These are phyloP conservation scores for Graptemys geographica DNA, from an alignment of 2,797 vertebrate species.

Conservation along the genomic window DNA sequence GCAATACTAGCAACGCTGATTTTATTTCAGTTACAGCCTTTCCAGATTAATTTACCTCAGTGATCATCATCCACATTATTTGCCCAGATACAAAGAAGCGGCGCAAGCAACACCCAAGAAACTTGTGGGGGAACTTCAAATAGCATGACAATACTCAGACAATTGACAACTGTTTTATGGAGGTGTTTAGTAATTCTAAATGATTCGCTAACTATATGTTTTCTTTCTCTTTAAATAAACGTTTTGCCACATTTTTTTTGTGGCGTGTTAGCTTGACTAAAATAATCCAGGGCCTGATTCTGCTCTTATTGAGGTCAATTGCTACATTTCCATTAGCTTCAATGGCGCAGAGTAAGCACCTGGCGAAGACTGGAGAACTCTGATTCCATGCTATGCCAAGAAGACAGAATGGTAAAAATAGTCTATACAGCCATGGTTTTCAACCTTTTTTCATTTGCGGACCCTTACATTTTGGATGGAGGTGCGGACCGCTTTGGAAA, in stretches of 20 bases:
- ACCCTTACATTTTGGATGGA: neutral
- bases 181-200: slow-evolving; percentile 52
- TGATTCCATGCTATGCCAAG: neutral
- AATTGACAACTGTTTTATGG: neutral
- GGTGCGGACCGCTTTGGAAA: neutral
- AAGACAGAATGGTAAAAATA: slow-evolving; percentile 2
- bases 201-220: slow-evolving; percentile 55
- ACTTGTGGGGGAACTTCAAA: slow-evolving; percentile 47
- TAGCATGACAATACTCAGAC: neutral
- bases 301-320: neutral
- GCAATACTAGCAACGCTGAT: neutral
- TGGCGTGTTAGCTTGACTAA: neutral
- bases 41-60: slow-evolving; percentile 19
- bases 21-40: slow-evolving; percentile 1
- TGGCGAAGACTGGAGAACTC: neutral
- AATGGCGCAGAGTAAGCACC: neutral
- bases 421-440: neutral
- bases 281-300: slow-evolving; percentile 6
- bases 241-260: slow-evolving; percentile 8
- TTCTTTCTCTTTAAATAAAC: slow-evolving; percentile 4
- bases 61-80: slow-evolving; percentile 55
- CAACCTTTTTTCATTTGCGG: neutral
- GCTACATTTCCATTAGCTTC: neutral
- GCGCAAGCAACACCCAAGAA: slow-evolving; percentile 48
- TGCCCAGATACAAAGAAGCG: slow-evolving; percentile 30